A percentile compares a stretch with the other conserved stretches of the same genome.
Evolutionary conservation across 2,888 invertebrate genomes (phyloP).

Genomic region (Yponomeuta cagnagella): DNA sequence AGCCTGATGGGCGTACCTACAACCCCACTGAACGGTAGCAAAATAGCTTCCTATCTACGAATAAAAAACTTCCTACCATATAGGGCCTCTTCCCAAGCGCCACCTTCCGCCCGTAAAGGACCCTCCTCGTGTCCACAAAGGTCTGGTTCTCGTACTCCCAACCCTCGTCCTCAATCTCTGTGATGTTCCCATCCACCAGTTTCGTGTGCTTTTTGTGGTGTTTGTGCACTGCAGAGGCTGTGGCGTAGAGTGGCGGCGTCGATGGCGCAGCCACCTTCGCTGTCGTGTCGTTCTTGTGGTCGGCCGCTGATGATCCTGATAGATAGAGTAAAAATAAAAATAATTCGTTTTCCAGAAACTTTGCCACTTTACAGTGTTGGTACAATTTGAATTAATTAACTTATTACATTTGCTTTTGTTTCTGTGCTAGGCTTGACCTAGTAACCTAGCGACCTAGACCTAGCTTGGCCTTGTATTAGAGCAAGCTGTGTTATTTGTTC

Average conservation of each 20-base stretch:
- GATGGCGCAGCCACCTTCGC: not conserved
- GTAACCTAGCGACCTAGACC: too few species aligned
- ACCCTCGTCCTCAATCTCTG: conserved; percentile 38
- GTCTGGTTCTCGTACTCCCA: conserved; percentile 60
- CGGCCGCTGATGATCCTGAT: not conserved
- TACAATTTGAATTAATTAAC: too few species aligned
- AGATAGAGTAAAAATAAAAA: not conserved
- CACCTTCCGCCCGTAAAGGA: conserved; percentile 53
- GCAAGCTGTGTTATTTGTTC: too few species aligned
- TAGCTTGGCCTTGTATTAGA: too few species aligned
- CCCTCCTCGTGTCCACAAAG: conserved; percentile 52
- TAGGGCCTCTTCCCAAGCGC: conserved; percentile 51
- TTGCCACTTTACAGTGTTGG: too few species aligned
- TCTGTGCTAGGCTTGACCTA: too few species aligned
- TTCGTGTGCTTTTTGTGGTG: conserved; percentile 18
- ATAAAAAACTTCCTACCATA: conserved; percentile 43
- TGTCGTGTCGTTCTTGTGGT: not conserved
- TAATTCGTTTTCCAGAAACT: too few species aligned
- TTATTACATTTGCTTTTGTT: too few species aligned
- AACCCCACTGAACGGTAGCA: too few species aligned
- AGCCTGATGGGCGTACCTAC: too few species aligned
- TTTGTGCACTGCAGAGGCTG: conserved; percentile 20
- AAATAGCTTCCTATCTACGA: too few species aligned
- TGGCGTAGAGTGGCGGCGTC: not conserved
- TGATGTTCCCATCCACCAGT: conserved; percentile 27